Evolutionary conservation across 2,888 invertebrate species (phyloP).

Genomic region (Aporophyla lueneburgensis): DNA sequence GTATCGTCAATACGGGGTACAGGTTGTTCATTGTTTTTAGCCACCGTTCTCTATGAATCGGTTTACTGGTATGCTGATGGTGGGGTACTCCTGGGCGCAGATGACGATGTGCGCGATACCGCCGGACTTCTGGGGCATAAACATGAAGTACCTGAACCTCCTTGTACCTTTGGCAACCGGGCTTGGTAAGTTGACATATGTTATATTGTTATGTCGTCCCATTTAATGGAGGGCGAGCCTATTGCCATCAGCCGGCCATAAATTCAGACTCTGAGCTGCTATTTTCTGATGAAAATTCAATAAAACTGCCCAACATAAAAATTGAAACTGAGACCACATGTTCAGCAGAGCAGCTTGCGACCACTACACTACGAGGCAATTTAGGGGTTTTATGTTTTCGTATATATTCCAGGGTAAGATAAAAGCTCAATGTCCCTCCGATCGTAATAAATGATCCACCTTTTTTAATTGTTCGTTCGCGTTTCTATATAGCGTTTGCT

Average conservation of each 20-base stretch:
- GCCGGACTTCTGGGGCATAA: slow-evolving; percentile 93
- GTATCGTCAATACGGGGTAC: slow-evolving; percentile 7
- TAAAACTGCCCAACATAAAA: background rate
- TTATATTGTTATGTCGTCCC: no score
- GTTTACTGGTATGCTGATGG: slow-evolving; percentile 94
- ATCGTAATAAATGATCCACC: background rate
- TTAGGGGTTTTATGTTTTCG: background rate
- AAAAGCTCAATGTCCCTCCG: background rate
- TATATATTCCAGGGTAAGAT: background rate
- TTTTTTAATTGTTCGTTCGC: background rate
- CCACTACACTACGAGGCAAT: background rate
- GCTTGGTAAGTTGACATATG: slow-evolving; percentile 90
- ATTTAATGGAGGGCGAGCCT: no score
- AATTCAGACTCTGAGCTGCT: background rate
- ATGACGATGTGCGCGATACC: slow-evolving; percentile 95
- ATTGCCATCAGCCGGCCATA: no score
- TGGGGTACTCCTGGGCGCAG: slow-evolving; percentile 95
- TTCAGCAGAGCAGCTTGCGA: no score
- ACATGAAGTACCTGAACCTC: slow-evolving; percentile 93
- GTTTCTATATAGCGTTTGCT: background rate
- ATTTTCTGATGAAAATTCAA: background rate
- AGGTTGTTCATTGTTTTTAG: slow-evolving; percentile 80
- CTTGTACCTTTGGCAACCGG: slow-evolving; percentile 94
- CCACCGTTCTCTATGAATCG: slow-evolving; percentile 96
- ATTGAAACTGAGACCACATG: background rate